These are phyloP conservation scores for Otus sunia DNA, from an alignment of 2,113 vertebrate genomes.

Conservation along the genomic window DNA sequence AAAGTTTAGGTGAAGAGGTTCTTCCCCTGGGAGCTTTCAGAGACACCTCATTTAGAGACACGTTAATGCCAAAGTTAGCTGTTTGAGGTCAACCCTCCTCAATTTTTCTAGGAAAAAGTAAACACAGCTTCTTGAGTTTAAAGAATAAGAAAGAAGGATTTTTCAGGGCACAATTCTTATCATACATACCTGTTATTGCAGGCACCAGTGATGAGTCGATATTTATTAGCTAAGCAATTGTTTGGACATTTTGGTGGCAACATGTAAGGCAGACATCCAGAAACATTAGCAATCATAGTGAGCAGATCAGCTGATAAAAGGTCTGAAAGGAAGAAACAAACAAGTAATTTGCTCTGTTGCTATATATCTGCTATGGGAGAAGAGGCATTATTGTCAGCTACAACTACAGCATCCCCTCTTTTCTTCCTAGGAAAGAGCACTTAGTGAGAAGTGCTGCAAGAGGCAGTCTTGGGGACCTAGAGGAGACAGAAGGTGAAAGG, in stretches of 20 bases:
- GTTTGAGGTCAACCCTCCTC: background rate
- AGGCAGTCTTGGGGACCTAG: background rate
- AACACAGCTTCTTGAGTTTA: background rate
- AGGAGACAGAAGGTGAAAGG: background rate
- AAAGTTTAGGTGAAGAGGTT: background rate
- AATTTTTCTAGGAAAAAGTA: background rate
- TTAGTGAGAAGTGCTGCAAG: background rate
- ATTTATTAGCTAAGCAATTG: constrained; percentile 76
- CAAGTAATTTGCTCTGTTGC: background rate
- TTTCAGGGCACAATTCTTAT: background rate
- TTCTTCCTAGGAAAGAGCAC: background rate
- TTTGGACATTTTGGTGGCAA: constrained; percentile 73
- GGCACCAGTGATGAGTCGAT: constrained; percentile 84
- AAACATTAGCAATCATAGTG: constrained; percentile 75
- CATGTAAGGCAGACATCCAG: constrained; percentile 78
- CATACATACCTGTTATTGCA: constrained; percentile 90
- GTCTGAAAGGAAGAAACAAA: constrained; percentile 66
- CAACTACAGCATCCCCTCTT: background rate
- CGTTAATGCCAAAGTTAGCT: fast-evolving
- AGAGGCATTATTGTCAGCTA: background rate
- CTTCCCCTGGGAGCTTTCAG: background rate
- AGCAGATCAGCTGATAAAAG: constrained; percentile 72
- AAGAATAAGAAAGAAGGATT: background rate
- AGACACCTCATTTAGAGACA: background rate
- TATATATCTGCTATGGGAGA: background rate